Evolutionary conservation across 2,888 invertebrate species (phyloP).

Genomic region (Arrhopalites spinosus): DNA sequence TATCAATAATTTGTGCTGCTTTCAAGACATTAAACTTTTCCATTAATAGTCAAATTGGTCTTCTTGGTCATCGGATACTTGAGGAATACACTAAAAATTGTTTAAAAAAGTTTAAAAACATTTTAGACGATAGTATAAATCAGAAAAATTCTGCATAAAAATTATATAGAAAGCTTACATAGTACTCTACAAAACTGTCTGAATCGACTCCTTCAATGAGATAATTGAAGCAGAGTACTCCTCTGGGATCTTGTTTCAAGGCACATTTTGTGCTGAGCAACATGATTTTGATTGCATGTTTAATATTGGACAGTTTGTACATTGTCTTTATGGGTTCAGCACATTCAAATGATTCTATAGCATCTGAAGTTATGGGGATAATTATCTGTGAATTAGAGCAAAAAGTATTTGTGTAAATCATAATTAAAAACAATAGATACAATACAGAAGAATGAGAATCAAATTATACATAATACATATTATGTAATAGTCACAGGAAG

Average conservation of each 20-base stretch:
- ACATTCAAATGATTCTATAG: constrained; percentile 34
- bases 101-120: neutral
- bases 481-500: neutral
- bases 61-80: constrained; percentile 7
- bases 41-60: too few species aligned
- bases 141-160: neutral
- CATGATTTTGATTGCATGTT: constrained; percentile 35
- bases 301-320: constrained; percentile 27
- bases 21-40: too few species aligned
- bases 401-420: neutral
- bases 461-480: neutral
- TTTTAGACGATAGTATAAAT: neutral
- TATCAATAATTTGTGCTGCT: too few species aligned
- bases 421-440: too few species aligned
- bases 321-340: neutral
- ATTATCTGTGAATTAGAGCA: constrained; percentile 13
- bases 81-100: constrained; percentile 24
- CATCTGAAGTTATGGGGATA: constrained; percentile 23
- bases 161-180: constrained; percentile 12
- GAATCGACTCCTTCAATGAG: constrained; percentile 31
- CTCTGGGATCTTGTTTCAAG: constrained; percentile 27
- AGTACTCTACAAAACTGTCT: constrained; percentile 34
- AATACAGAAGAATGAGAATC: too few species aligned
- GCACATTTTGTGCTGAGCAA: constrained; percentile 34
- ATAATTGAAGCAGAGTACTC: constrained; percentile 33